These are phyloP conservation scores for Idaea straminata DNA, from an alignment of 2,888 invertebrate species.

Conservation along the genomic window DNA sequence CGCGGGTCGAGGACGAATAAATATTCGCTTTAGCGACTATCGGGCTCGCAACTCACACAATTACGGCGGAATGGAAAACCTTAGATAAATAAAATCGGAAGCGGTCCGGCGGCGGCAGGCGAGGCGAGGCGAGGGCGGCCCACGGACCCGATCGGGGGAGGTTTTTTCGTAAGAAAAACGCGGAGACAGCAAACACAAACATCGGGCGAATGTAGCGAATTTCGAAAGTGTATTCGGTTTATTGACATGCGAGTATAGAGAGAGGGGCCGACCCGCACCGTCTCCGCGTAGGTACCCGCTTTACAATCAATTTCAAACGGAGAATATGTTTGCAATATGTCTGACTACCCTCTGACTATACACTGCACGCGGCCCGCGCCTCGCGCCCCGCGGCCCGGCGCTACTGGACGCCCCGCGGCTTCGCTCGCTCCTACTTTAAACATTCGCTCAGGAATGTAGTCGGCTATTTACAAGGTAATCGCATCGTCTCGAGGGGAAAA, in stretches of 20 bases:
- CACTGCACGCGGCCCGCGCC: slow-evolving; percentile 5
- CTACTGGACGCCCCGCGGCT: slow-evolving; percentile 35
- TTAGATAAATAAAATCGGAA: slow-evolving; percentile 77
- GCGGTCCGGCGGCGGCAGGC: slow-evolving; percentile 42
- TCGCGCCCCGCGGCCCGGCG: slow-evolving; percentile 5
- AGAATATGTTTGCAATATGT: slow-evolving; percentile 78
- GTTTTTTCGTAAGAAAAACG: slow-evolving; percentile 62
- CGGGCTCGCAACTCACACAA: slow-evolving; percentile 74
- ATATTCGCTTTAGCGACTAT: slow-evolving; percentile 78
- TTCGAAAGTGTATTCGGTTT: slow-evolving; percentile 75
- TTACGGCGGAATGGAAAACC: slow-evolving; percentile 76
- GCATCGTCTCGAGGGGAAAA: slow-evolving; percentile 34
- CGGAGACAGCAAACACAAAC: slow-evolving; percentile 72
- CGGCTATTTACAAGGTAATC: slow-evolving; percentile 71
- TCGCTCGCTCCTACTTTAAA: slow-evolving; percentile 46
- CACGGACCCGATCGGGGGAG: slow-evolving; percentile 25
- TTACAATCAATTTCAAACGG: slow-evolving; percentile 77
- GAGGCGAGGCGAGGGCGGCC: slow-evolving; percentile 18
- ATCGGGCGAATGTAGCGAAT: slow-evolving; percentile 73
- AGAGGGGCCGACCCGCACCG: slow-evolving; percentile 55
- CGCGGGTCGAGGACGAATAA: slow-evolving; percentile 57
- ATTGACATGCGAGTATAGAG: slow-evolving; percentile 54
- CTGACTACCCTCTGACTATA: slow-evolving; percentile 28
- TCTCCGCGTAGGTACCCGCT: slow-evolving; percentile 45
- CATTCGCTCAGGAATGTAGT: slow-evolving; percentile 59